These are phyloP conservation scores for Amorpha juglandis DNA, from an alignment of 2,888 invertebrate genomes.

Conservation along the genomic window DNA sequence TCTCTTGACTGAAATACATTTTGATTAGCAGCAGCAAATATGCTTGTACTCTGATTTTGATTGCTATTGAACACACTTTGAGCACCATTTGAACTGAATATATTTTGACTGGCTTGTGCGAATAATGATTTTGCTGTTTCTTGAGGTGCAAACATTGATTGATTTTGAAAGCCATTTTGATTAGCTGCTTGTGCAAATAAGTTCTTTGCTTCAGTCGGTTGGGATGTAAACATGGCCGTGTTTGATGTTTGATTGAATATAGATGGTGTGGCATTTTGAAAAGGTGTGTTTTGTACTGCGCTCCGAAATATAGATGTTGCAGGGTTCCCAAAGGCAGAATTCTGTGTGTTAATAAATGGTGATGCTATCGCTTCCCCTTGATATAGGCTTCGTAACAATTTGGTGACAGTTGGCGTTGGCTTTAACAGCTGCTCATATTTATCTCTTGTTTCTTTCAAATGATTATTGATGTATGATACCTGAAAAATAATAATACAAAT, in stretches of 20 bases:
- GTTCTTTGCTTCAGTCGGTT: slow-evolving; percentile 38
- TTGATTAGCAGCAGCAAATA: slow-evolving; percentile 56
- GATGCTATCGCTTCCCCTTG: slow-evolving; percentile 58
- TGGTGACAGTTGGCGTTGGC: slow-evolving; percentile 52
- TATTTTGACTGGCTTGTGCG: slow-evolving; percentile 59
- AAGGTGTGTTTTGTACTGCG: slow-evolving; percentile 54
- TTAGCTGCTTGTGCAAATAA: slow-evolving; percentile 37
- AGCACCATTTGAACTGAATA: slow-evolving; percentile 32
- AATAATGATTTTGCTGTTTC: slow-evolving; percentile 55
- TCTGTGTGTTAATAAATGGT: slow-evolving; percentile 48
- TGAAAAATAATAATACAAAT: slow-evolving; percentile 39
- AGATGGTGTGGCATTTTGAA: slow-evolving; percentile 43
- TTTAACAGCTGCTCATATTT: slow-evolving; percentile 63
- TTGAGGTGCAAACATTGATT: slow-evolving; percentile 34
- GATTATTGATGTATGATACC: slow-evolving; percentile 61
- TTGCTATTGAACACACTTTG: slow-evolving; percentile 32
- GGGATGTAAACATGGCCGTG: slow-evolving; percentile 11
- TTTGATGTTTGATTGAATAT: slow-evolving; percentile 42
- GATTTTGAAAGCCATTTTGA: slow-evolving; percentile 38
- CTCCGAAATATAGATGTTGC: slow-evolving; percentile 66
- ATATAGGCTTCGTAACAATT: slow-evolving; percentile 59
- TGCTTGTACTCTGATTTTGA: slow-evolving; percentile 37
- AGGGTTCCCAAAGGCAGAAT: slow-evolving; percentile 37
- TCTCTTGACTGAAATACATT: slow-evolving; percentile 44
- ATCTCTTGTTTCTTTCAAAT: slow-evolving; percentile 55